These are phyloP conservation scores for Crax fasciolata DNA, from an alignment of 2,797 vertebrate species.

Conservation along the genomic window DNA sequence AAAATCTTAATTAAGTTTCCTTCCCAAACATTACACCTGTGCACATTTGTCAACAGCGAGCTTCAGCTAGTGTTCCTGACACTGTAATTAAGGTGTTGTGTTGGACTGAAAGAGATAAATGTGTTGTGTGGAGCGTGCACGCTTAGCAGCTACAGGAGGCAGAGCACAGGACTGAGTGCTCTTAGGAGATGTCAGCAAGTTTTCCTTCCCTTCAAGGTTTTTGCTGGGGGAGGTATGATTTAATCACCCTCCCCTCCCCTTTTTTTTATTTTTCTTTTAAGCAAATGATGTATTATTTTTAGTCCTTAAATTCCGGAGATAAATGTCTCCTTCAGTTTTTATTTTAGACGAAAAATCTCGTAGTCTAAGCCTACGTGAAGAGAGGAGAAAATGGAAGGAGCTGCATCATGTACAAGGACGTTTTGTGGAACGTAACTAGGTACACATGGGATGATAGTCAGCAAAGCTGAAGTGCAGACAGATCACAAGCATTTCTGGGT, in stretches of 20 bases:
- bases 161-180: background rate
- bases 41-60: constrained; percentile 8
- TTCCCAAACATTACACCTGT: constrained; percentile 48
- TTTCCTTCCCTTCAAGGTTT: background rate
- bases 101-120: background rate
- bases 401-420: background rate
- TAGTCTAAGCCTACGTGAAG: background rate
- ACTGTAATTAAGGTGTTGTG: background rate
- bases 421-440: rapidly evolving
- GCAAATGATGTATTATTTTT: background rate
- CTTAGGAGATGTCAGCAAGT: background rate
- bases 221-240: background rate
- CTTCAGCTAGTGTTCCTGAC: constrained; percentile 25
- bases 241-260: background rate
- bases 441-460: background rate
- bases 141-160: constrained; percentile 9
- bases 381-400: background rate
- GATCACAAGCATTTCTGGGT: background rate
- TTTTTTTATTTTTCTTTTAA: background rate
- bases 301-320: background rate
- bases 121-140: background rate
- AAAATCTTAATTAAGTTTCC: constrained; percentile 44
- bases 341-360: background rate
- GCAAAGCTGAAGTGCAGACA: background rate
- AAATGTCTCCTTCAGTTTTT: background rate